Evolutionary conservation across 2,113 vertebrate species (phyloP).

Genomic region (Syngnathoides biaculeatus): DNA sequence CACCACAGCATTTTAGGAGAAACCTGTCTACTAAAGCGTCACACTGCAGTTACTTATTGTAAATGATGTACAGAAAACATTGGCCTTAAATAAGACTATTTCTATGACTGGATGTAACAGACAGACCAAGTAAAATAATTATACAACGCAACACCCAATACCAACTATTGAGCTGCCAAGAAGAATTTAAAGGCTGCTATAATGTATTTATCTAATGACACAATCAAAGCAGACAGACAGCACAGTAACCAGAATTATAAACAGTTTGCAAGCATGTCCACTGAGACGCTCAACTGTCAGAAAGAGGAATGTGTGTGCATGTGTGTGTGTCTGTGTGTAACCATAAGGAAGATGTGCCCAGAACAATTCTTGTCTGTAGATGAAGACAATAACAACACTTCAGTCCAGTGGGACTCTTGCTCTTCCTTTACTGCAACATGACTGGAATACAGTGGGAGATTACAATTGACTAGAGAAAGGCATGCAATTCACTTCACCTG

Average conservation of each 20-base stretch:
- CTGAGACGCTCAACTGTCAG: slow-evolving; percentile 17
- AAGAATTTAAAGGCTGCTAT: neutral
- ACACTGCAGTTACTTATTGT: neutral
- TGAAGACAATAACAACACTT: slow-evolving; percentile 30
- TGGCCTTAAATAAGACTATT: neutral
- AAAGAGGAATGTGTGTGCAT: slow-evolving; percentile 10
- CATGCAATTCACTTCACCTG: neutral
- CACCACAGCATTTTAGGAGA: neutral
- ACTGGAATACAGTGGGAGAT: slow-evolving; percentile 10
- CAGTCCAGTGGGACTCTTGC: slow-evolving; percentile 14
- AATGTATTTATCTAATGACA: slow-evolving; percentile 17
- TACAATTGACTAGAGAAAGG: neutral
- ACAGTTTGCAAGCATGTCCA: slow-evolving; percentile 17
- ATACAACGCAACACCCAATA: neutral
- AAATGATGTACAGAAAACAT: neutral
- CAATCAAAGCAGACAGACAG: slow-evolving; percentile 24
- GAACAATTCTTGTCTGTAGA: slow-evolving; percentile 19
- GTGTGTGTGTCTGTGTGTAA: slow-evolving; percentile 10
- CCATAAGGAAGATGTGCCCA: slow-evolving; percentile 18
- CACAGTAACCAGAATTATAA: slow-evolving; percentile 17
- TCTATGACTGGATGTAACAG: neutral
- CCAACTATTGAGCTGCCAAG: neutral
- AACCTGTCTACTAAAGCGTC: neutral
- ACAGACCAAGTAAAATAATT: neutral
- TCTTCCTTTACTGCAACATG: slow-evolving; percentile 26